Evolutionary conservation across 2,113 vertebrate species (phyloP).

Genomic region (Rissa tridactyla): DNA sequence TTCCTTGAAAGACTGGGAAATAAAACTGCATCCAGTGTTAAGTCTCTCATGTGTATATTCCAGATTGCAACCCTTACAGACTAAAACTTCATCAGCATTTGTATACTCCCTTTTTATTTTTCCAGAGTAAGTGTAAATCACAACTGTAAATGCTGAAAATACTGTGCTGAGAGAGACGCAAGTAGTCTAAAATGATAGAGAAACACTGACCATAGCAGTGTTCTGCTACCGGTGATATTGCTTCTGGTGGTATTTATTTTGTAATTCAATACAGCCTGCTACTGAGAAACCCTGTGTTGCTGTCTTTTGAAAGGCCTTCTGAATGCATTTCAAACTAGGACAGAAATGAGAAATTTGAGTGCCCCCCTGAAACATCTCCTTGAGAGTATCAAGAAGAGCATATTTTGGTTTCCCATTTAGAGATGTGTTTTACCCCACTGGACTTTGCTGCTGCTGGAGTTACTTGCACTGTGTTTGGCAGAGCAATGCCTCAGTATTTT

Average conservation of each 20-base stretch:
- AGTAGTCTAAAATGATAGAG: neutral
- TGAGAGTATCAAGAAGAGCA: neutral
- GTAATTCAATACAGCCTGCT: constrained; percentile 16
- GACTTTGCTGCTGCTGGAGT: neutral
- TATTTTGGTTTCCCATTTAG: neutral
- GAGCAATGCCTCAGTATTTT: neutral
- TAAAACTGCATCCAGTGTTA: neutral
- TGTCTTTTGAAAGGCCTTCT: neutral
- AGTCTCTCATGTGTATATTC: neutral
- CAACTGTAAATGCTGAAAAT: neutral
- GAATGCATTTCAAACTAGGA: neutral
- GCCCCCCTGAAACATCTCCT: neutral
- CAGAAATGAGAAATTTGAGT: neutral
- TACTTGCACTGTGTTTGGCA: neutral
- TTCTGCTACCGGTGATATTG: constrained; percentile 3
- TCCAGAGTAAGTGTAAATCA: neutral
- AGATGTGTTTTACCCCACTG: neutral
- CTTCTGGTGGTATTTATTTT: constrained; percentile 35
- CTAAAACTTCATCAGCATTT: neutral
- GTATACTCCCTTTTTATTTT: neutral
- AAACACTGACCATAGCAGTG: neutral
- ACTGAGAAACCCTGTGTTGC: neutral
- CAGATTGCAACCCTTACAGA: neutral
- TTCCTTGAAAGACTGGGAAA: constrained; percentile 26
- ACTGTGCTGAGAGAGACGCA: neutral